These are phyloP conservation scores for Geophilus truncorum DNA, from an alignment of 2,888 invertebrate species.

Conservation along the genomic window DNA sequence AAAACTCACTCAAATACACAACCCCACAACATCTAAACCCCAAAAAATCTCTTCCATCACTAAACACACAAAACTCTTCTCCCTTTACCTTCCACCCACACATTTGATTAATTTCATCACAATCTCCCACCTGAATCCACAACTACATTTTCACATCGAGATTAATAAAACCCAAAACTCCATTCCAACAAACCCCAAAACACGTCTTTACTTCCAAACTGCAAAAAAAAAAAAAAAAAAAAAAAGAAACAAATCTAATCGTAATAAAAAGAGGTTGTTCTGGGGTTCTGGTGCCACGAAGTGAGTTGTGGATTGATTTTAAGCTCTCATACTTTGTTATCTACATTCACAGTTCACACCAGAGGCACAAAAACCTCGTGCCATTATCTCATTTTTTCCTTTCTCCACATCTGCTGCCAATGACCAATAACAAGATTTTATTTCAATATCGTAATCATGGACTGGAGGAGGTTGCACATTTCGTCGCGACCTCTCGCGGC, in stretches of 20 bases:
- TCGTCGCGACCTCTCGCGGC: background rate
- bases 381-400: background rate
- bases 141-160: no score
- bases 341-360: background rate
- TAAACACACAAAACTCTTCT: no score
- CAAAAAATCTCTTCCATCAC: no score
- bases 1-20: no score
- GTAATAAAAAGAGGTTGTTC: background rate
- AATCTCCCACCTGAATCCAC: no score
- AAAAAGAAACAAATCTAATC: background rate
- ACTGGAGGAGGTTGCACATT: background rate
- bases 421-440: constrained; percentile 10
- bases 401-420: background rate
- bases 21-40: no score
- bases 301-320: background rate
- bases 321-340: background rate
- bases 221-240: no score
- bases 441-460: background rate
- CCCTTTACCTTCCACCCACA: no score
- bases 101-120: no score
- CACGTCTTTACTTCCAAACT: no score
- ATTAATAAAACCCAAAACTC: no score
- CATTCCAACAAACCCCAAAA: no score
- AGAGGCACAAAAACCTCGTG: background rate
- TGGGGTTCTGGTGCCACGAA: background rate